Percentiles rank a stretch among this genome's conserved stretches.
phyloP scores from a whole-genome alignment of 1,140 invertebrate species.

The Asobara japonica region DNA sequence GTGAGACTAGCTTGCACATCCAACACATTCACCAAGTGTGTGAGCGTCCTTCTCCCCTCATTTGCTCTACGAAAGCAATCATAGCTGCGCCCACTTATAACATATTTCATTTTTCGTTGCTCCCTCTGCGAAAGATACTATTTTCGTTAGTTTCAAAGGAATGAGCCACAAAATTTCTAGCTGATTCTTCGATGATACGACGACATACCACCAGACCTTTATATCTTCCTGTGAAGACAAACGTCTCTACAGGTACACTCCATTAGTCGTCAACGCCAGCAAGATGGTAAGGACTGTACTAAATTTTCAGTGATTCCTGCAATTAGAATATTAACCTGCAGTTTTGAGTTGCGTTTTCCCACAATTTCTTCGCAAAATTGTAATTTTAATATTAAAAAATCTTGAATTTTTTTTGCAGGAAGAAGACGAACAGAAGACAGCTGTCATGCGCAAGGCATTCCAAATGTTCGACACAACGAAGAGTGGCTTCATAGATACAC shows the following conservation, averaged over 20 bases:
- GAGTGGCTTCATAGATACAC: constrained; percentile 87
- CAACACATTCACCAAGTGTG: neutral
- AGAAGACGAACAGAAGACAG: constrained; percentile 84
- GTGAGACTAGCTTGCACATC: neutral
- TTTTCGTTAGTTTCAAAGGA: constrained; percentile 49
- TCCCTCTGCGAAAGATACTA: constrained; percentile 41
- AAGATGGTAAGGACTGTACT: constrained; percentile 59
- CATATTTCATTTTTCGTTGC: constrained; percentile 63
- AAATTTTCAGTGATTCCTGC: too few species aligned
- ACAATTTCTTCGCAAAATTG: too few species aligned
- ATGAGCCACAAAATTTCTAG: constrained; percentile 54
- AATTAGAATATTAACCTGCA: too few species aligned
- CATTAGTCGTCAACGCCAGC: constrained; percentile 46
- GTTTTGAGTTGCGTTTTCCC: too few species aligned
- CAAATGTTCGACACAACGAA: constrained; percentile 95
- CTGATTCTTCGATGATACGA: constrained; percentile 48
- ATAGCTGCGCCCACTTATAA: constrained; percentile 51
- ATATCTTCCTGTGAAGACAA: constrained; percentile 50
- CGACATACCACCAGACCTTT: constrained; percentile 45
- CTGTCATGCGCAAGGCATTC: constrained; percentile 91
- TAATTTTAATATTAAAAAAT: too few species aligned
- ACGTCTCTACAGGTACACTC: constrained; percentile 51
- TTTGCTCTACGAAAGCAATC: constrained; percentile 21
- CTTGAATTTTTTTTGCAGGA: constrained; percentile 72
- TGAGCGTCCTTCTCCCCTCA: neutral